Evolutionary conservation across 2,797 vertebrate species (phyloP).

Genomic region (Miichthys miiuy): DNA sequence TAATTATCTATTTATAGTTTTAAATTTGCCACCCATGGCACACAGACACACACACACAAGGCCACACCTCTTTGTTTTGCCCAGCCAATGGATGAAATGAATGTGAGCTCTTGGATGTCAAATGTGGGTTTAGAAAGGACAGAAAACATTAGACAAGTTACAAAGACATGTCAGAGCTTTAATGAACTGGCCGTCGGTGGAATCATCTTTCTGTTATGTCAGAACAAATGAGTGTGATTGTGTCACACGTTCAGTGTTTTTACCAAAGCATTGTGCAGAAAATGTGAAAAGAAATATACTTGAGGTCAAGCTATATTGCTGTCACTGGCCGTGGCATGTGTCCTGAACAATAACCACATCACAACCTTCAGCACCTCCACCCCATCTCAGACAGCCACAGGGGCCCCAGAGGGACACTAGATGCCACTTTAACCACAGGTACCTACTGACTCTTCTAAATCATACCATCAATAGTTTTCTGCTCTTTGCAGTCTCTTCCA

Average conservation of each 20-base stretch:
- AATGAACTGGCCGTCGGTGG: neutral
- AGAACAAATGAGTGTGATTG: neutral
- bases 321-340: conserved; percentile 18
- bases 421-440: conserved; percentile 61
- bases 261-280: neutral
- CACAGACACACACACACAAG: too few relatives aligned
- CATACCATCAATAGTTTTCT: conserved; percentile 67
- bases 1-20: too few relatives aligned
- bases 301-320: conserved; percentile 8
- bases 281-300: conserved; percentile 17
- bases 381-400: conserved; percentile 39
- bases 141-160: neutral
- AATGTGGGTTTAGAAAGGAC: too few relatives aligned
- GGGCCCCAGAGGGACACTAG: conserved; percentile 50
- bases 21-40: too few relatives aligned
- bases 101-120: too few relatives aligned
- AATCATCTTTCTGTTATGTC: neutral
- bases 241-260: neutral
- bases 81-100: too few relatives aligned
- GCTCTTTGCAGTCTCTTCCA: conserved; percentile 51
- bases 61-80: too few relatives aligned
- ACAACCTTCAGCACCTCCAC: neutral
- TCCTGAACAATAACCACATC: conserved; percentile 9
- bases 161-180: neutral
- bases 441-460: conserved; percentile 58